Percentiles rank a stretch among this genome's conserved stretches.
Conservation (phyloP, 2,797 vertebrate genomes). For the Okamejei kenojei region DNA sequence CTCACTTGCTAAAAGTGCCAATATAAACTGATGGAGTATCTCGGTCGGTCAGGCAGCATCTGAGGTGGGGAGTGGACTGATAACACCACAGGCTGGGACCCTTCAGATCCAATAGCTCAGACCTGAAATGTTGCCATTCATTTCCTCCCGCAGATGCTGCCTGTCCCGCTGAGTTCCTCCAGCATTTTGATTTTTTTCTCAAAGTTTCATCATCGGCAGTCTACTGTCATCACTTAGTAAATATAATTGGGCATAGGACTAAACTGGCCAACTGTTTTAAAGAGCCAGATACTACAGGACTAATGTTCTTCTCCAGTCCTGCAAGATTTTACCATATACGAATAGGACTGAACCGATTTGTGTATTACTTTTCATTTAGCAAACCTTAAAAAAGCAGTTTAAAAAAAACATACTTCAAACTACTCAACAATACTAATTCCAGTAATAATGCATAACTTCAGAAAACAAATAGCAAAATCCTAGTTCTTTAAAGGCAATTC, state of each 20-base stretch:
- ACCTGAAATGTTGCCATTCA: too few species aligned
- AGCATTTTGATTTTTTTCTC: too few species aligned
- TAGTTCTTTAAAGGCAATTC: neutral
- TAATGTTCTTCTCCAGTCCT: neutral
- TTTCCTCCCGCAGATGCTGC: too few species aligned
- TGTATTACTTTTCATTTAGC: neutral
- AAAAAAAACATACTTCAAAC: neutral
- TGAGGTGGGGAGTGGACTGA: too few species aligned
- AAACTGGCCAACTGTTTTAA: neutral
- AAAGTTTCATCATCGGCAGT: too few species aligned
- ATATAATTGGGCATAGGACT: neutral
- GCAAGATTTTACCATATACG: neutral
- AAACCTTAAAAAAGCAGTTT: neutral
- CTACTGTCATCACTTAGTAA: too few species aligned
- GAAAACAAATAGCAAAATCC: neutral
- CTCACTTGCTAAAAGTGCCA: neutral
- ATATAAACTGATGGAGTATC: too few species aligned
- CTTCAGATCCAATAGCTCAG: too few species aligned
- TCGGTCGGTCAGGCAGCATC: too few species aligned
- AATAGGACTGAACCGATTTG: neutral
- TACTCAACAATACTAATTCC: neutral
- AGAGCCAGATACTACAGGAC: neutral
- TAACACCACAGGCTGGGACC: too few species aligned
- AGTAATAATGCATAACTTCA: neutral
- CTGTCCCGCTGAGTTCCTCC: too few species aligned